Conservation (phyloP, 37 sponge, comb jelly and placozoan genomes). For the Axinella damicornis region DNA sequence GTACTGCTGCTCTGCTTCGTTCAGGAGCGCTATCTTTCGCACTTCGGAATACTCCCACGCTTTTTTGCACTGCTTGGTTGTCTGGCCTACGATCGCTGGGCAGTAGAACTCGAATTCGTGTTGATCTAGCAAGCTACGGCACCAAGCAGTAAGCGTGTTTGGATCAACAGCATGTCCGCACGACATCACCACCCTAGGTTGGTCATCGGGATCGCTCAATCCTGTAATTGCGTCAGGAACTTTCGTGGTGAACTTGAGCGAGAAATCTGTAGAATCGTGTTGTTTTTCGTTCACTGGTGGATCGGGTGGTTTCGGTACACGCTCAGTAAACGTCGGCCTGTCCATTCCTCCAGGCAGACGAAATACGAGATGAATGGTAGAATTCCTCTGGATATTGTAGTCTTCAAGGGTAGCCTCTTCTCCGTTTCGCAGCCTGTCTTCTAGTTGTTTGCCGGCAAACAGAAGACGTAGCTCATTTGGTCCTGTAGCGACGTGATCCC, state of each 20-base stretch:
- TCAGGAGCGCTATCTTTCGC: slow-evolving; percentile 43
- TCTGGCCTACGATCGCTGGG: slow-evolving; percentile 40
- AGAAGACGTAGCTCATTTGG: slow-evolving; percentile 39
- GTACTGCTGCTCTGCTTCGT: slow-evolving; percentile 41
- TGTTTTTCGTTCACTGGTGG: not conserved
- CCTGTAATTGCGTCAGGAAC: slow-evolving; percentile 33
- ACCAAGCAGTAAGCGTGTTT: slow-evolving; percentile 49
- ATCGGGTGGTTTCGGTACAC: slow-evolving; percentile 26
- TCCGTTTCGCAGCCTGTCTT: slow-evolving; percentile 33
- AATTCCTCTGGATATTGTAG: slow-evolving; percentile 56
- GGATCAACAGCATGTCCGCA: slow-evolving; percentile 70
- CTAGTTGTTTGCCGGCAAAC: slow-evolving; percentile 61
- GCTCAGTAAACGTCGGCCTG: not conserved
- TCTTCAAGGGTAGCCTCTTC: slow-evolving; percentile 21
- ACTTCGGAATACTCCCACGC: slow-evolving; percentile 57
- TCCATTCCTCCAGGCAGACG: slow-evolving; percentile 51
- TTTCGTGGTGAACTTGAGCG: slow-evolving; percentile 32
- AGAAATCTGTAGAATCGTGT: not conserved
- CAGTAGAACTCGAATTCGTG: slow-evolving; percentile 40
- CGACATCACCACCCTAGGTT: slow-evolving; percentile 44
- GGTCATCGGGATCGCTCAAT: slow-evolving; percentile 18
- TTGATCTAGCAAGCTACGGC: slow-evolving; percentile 51
- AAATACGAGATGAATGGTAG: slow-evolving; percentile 51
- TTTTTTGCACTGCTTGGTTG: slow-evolving; percentile 45
- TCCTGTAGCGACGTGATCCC: slow-evolving; percentile 5